Percentiles rank a stretch among this genome's conserved stretches.
phyloP scores from a whole-genome alignment of 2,113 vertebrate species.

The Datnioides undecimradiatus region DNA sequence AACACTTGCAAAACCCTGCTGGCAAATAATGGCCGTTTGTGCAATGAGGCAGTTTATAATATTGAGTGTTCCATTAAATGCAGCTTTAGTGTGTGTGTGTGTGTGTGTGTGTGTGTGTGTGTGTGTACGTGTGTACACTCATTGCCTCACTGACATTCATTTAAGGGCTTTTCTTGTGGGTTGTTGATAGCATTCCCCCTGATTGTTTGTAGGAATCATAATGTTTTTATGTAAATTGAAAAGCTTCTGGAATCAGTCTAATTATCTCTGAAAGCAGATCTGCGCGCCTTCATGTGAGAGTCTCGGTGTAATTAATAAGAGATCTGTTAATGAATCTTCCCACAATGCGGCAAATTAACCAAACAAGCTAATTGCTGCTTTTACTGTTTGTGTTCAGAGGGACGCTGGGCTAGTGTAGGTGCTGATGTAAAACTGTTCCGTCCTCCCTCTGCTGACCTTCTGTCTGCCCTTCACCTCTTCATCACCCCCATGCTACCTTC shows the following conservation, averaged over 20 bases:
- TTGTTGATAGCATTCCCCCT: conserved; percentile 9
- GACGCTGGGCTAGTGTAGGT: no score
- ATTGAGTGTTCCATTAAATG: conserved; percentile 38
- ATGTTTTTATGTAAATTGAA: neutral
- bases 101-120: conserved; percentile 25
- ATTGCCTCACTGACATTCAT: conserved; percentile 6
- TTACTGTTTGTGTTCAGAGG: no score
- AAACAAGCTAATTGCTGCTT: neutral
- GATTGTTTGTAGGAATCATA: neutral
- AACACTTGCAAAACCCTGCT: conserved; percentile 17
- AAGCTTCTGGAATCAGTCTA: neutral
- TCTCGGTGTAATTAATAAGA: neutral
- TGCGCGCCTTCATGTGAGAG: neutral
- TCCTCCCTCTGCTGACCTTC: conserved; percentile 1
- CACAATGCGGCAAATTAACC: neutral
- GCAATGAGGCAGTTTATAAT: conserved; percentile 43
- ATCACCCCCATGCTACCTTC: neutral
- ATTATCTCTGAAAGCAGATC: neutral
- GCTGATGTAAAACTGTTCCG: no score
- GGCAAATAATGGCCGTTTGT: conserved; percentile 27
- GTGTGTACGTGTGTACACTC: neutral
- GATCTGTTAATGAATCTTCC: neutral
- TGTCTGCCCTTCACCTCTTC: neutral
- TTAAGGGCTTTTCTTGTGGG: neutral
- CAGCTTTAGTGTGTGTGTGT: conserved; percentile 12